Conservation (phyloP, 2,797 vertebrate genomes). For the Epinephelus awoara region DNA sequence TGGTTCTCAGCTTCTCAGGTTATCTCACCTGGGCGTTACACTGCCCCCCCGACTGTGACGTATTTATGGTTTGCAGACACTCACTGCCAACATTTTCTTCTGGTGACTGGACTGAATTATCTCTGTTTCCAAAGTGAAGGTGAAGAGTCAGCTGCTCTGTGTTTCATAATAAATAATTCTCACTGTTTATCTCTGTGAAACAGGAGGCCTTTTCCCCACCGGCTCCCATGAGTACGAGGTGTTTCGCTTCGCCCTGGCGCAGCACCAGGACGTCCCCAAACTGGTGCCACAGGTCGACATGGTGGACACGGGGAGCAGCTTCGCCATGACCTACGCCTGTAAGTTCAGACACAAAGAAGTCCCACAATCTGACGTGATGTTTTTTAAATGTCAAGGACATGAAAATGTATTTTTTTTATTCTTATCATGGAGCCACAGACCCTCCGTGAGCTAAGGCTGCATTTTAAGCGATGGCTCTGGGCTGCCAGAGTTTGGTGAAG, state of each 20-base stretch:
- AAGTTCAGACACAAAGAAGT: slow-evolving; percentile 78
- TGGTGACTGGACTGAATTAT: too few species aligned
- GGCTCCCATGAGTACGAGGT: slow-evolving; percentile 98
- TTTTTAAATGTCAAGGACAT: slow-evolving; percentile 5
- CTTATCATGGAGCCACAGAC: background rate
- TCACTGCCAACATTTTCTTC: too few species aligned
- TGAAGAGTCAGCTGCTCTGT: too few species aligned
- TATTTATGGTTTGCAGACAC: too few species aligned
- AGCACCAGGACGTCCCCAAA: slow-evolving; percentile 95
- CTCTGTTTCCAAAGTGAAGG: too few species aligned
- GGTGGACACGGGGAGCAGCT: slow-evolving; percentile 98
- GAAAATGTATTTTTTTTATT: background rate
- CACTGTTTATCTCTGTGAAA: slow-evolving; percentile 13
- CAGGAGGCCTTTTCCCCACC: slow-evolving; percentile 97
- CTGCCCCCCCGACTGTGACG: too few species aligned
- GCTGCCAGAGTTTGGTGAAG: background rate
- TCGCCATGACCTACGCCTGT: slow-evolving; percentile 99
- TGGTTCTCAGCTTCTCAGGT: too few species aligned
- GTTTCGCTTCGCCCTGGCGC: slow-evolving; percentile 95
- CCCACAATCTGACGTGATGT: background rate
- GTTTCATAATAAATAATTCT: background rate
- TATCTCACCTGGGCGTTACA: too few species aligned
- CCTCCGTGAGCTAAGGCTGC: background rate
- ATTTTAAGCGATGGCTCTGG: background rate
- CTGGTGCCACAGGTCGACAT: slow-evolving; percentile 98